Evolutionary conservation across 2,888 invertebrate genomes (phyloP).

Genomic region (Drosophila mercatorum): DNA sequence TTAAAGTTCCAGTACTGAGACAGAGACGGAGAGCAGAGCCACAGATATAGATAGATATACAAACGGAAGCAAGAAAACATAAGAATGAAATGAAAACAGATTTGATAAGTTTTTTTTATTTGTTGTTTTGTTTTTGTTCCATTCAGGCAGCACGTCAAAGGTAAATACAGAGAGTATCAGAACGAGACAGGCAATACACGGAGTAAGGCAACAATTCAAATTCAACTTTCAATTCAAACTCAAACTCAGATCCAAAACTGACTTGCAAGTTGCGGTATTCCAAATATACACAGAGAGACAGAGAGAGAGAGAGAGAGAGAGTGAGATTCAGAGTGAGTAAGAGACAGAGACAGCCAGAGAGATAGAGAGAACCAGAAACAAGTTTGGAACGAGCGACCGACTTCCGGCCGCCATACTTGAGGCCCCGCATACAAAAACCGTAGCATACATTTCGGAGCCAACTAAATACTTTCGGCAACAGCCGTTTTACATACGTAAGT

Average conservation of each 20-base stretch:
- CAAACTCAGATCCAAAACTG: constrained; percentile 57
- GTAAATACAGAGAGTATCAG: constrained; percentile 40
- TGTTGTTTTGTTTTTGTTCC: constrained; percentile 13
- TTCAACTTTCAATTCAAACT: constrained; percentile 46
- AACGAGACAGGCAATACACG: constrained; percentile 31
- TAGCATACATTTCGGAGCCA: constrained; percentile 60
- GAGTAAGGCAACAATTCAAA: constrained; percentile 64
- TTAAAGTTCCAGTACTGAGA: constrained; percentile 47
- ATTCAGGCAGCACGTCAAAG: constrained; percentile 68
- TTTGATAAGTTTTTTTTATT: constrained; percentile 11
- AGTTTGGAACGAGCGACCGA: constrained; percentile 38
- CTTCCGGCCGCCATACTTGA: constrained; percentile 42
- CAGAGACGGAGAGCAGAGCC: constrained; percentile 48
- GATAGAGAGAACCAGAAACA: constrained; percentile 31
- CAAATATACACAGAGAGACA: constrained; percentile 24
- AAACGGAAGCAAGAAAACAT: constrained; percentile 5
- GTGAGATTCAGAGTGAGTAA: constrained; percentile 2
- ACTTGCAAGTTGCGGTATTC: constrained; percentile 58
- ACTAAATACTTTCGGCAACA: constrained; percentile 49
- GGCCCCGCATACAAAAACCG: constrained; percentile 48
- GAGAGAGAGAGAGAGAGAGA: neutral
- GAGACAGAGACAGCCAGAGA: constrained; percentile 8
- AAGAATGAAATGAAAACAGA: constrained; percentile 1
- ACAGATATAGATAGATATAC: constrained; percentile 12
- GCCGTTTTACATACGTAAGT: constrained; percentile 25